phyloP scores from a whole-genome alignment of 1,140 invertebrate species.

The Streblospio benedicti region DNA sequence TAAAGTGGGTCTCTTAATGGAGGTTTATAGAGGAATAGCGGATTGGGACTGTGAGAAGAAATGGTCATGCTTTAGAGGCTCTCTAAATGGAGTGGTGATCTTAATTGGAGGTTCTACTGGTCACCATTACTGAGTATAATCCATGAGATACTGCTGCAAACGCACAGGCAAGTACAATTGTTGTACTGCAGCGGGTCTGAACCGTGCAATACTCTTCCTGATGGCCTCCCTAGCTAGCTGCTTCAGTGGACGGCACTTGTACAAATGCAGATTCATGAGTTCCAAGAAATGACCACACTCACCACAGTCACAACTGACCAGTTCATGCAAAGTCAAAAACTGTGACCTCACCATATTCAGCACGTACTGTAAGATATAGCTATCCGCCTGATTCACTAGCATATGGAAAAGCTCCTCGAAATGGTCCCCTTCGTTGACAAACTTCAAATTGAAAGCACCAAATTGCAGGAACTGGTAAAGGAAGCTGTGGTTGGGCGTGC shows the following conservation, averaged over 20 bases:
- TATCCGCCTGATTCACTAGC: not conserved
- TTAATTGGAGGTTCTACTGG: too few relatives aligned
- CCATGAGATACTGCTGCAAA: too few relatives aligned
- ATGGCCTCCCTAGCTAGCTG: not conserved
- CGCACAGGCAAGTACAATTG: too few relatives aligned
- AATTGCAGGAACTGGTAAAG: constrained; percentile 8
- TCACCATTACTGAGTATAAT: too few relatives aligned
- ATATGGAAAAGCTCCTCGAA: not conserved
- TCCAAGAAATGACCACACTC: not conserved
- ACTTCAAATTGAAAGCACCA: not conserved
- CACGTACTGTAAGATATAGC: not conserved
- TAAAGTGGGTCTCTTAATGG: too few relatives aligned
- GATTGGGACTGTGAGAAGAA: too few relatives aligned
- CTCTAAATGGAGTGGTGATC: too few relatives aligned
- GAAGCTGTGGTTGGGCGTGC: not conserved
- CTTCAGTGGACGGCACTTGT: not conserved
- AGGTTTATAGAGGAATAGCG: too few relatives aligned
- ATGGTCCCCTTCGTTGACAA: not conserved
- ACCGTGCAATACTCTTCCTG: too few relatives aligned
- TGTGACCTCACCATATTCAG: not conserved
- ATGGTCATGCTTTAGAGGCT: too few relatives aligned
- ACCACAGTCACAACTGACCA: not conserved
- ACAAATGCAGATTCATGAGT: not conserved
- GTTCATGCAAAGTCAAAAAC: not conserved
- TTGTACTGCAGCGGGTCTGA: too few relatives aligned